These are phyloP conservation scores for Rutpela maculata DNA, from an alignment of 2,888 invertebrate genomes.

Conservation along the genomic window DNA sequence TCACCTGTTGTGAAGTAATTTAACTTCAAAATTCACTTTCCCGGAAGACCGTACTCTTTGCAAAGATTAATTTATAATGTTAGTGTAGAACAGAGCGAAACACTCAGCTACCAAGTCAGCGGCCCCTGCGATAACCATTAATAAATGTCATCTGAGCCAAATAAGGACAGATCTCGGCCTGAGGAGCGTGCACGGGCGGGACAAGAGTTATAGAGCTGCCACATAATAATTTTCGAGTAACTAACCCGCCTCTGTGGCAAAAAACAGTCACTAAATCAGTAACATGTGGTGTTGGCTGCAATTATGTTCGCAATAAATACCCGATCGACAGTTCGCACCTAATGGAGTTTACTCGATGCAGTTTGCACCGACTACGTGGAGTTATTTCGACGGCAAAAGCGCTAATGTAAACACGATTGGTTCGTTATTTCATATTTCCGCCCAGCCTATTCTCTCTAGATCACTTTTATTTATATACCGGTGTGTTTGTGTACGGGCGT, in stretches of 20 bases:
- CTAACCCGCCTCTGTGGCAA: constrained; percentile 42
- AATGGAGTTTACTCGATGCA: constrained; percentile 43
- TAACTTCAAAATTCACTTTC: constrained; percentile 36
- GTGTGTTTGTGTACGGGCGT: not conserved
- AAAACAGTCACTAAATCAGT: constrained; percentile 52
- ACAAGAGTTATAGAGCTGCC: constrained; percentile 44
- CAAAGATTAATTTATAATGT: constrained; percentile 53
- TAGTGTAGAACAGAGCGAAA: constrained; percentile 51
- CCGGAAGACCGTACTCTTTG: constrained; percentile 32
- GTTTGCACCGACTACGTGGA: constrained; percentile 39
- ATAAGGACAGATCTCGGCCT: constrained; percentile 47
- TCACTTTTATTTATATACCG: constrained; percentile 21
- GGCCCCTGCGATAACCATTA: constrained; percentile 55
- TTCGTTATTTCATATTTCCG: constrained; percentile 29
- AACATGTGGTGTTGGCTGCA: constrained; percentile 51
- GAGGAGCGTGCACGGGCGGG: constrained; percentile 16
- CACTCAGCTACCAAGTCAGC: constrained; percentile 47
- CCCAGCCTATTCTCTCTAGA: constrained; percentile 4
- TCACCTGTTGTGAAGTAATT: constrained; percentile 41
- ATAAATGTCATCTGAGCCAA: constrained; percentile 54
- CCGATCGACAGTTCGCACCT: constrained; percentile 46
- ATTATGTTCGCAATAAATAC: constrained; percentile 53
- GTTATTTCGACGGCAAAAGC: constrained; percentile 41
- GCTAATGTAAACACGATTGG: constrained; percentile 31
- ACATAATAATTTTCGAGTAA: constrained; percentile 49